Base-by-base conservation (phyloP, 1,140 invertebrate genomes). In the Steinernema khuongi region DNA sequence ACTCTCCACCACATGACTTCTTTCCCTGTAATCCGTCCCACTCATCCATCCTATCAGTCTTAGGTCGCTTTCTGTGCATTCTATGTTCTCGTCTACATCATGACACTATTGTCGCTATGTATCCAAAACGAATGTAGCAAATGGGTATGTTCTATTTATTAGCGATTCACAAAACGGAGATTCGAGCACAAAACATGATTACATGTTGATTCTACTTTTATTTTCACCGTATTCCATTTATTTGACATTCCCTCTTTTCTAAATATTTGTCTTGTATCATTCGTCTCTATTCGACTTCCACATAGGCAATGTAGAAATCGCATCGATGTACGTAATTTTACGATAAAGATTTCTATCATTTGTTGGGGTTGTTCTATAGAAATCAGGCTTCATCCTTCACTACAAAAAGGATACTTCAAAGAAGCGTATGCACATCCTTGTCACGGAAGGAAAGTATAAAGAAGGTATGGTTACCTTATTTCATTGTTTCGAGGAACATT, bases 81-180 rank as follows among this genome's bases (percentile, higher is more conserved):
- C 36, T n/a, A 41, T 41, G 7, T n/a, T 41, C n/a, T 41, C 7
- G 7, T n/a, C 7, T n/a, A 41, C 36, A n/a, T 41, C 36, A 7
- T 41, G 36, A n/a, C 7, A 41, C n/a, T n/a, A 41, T 41, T 11
- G 7, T 41, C 36, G 36, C n/a, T 11, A 7, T 41, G n/a, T 41
- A 41, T 60, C 50, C 50, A 4, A 41, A 7, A n/a, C n/a, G 36
- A 41, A 7, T 41, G 36, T 41, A n/a, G 7, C 14, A 60, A 60
- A 60, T 60, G 50, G 50, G 50, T 60, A 60, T 60, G 26, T 22
- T 60, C 11, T 60, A 60, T 60, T 60, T 60, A 60, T 60, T 60
- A 60, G 50, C 22, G 50, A 60, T 26, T 17, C 26, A 41, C 36
- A 41, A 41, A 41, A 41, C 7, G 36, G 7, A 60, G n/a, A n/a